Base-by-base conservation (phyloP, 2,888 invertebrate genomes). In the Amphipyra berbera region DNA sequence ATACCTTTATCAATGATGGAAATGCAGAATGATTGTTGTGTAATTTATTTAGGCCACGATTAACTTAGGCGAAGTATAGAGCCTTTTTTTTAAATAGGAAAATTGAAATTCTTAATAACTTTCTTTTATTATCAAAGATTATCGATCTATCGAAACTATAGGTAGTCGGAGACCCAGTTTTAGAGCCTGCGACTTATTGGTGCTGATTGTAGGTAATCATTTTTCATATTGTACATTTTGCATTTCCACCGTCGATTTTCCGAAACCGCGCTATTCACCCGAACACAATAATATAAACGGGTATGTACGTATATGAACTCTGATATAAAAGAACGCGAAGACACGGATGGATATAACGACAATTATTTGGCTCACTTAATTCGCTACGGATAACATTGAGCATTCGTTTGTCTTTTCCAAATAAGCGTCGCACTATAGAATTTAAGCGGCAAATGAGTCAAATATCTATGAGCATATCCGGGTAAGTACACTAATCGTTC, bases 391-490 rank as follows among this genome's bases (percentile, higher is more conserved):
- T 73, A 76, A 79, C 74, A 82, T 82, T 77, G 69, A 81, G 81
- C 77, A 82, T 78, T 68, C 58, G 53, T 80, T 83, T 90, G 90
- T 92, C 90, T 91, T 92, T 89, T 84, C 63, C 76, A 82, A 85
- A 82, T 81, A 80, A 82, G 84, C 84, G 79, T 86, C 86, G 85
- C 78, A 68, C 66, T 77, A 82, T 72, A 68, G 74, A 81, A 55
- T 69, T 53, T 82, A 87, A 84, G 78, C 81, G 79, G 82, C 83
- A 82, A 86, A 85, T 83, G 78, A 83, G 82, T 76, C 73, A 64
- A 70, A 76, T 68, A 58, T 72, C 64, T 67, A 76, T 79, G 79
- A 84, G 82, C 82, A 80, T 79, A 76, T 79, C 76, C 81, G 73
- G 78, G 73, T 86, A 86, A 88, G 86, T 86, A 86, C 86, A 75